Evolutionary conservation across 2,888 invertebrate species (phyloP).

Genomic region (Ceramica pisi): DNA sequence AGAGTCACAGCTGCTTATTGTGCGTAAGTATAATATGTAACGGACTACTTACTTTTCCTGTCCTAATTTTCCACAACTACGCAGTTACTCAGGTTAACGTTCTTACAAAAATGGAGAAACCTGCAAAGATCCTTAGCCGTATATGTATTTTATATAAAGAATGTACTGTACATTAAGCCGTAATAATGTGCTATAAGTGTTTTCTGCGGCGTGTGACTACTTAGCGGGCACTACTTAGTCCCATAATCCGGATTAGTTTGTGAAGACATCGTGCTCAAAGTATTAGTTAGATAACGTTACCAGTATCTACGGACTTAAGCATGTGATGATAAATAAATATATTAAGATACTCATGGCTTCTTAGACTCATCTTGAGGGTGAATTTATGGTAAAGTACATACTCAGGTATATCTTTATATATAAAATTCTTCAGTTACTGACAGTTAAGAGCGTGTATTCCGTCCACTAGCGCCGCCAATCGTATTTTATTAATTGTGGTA

Average conservation of each 20-base stretch:
- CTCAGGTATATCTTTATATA: too few relatives aligned
- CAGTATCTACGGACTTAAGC: neutral
- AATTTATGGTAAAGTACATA: neutral
- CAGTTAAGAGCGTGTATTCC: too few relatives aligned
- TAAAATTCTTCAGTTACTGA: too few relatives aligned
- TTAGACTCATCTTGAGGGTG: neutral
- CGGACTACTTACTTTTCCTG: neutral
- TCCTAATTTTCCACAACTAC: neutral
- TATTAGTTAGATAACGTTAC: constrained; percentile 53
- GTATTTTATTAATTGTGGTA: too few relatives aligned
- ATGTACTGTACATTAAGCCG: constrained; percentile 39
- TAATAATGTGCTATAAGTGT: constrained; percentile 60
- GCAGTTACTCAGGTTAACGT: neutral
- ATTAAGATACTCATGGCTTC: neutral
- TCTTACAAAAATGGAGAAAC: constrained; percentile 26
- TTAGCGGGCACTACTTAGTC: constrained; percentile 58
- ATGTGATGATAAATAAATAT: neutral
- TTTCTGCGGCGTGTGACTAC: constrained; percentile 55
- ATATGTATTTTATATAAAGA: constrained; percentile 53
- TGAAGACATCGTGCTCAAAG: constrained; percentile 56
- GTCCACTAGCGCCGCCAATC: too few relatives aligned
- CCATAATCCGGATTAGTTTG: constrained; percentile 62
- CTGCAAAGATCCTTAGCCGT: constrained; percentile 32
- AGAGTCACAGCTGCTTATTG: neutral
- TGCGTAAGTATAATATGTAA: neutral